Evolutionary conservation across 2,797 vertebrate genomes (phyloP).

Genomic region (Rhinogobio ventralis): DNA sequence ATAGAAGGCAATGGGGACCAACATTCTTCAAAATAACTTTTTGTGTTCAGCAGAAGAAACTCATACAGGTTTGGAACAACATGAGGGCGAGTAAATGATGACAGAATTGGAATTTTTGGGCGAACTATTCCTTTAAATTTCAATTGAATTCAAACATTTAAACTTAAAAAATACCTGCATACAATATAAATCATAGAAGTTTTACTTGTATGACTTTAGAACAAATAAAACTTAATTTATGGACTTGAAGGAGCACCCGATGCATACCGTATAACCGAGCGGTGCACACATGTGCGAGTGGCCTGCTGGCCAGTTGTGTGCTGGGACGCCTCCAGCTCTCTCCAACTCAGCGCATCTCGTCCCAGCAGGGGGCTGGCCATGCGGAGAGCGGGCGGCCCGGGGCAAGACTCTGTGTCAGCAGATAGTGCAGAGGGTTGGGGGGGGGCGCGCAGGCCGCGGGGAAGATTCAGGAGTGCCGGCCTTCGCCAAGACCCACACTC

Average conservation of each 20-base stretch:
- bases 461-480: conserved; percentile 72
- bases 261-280: neutral
- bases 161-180: neutral
- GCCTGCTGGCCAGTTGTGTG: conserved; percentile 64
- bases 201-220: neutral
- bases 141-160: neutral
- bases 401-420: conserved; percentile 84
- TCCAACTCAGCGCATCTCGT: conserved; percentile 47
- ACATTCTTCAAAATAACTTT: neutral
- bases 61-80: neutral
- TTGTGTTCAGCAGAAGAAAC: neutral
- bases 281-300: conserved; percentile 30
- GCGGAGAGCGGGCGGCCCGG: conserved; percentile 73
- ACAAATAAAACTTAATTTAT: neutral
- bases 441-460: conserved; percentile 73
- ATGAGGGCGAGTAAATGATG: neutral
- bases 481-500: conserved; percentile 83
- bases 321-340: conserved; percentile 70
- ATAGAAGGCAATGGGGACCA: neutral
- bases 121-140: neutral
- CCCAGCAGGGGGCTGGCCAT: conserved; percentile 77
- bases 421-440: conserved; percentile 81
- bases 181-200: neutral
- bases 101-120: neutral
- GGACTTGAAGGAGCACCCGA: neutral